Percentiles rank a stretch among this genome's conserved stretches.
Conservation (phyloP, 2,113 vertebrate genomes). For the Lucifuga dentata region DNA sequence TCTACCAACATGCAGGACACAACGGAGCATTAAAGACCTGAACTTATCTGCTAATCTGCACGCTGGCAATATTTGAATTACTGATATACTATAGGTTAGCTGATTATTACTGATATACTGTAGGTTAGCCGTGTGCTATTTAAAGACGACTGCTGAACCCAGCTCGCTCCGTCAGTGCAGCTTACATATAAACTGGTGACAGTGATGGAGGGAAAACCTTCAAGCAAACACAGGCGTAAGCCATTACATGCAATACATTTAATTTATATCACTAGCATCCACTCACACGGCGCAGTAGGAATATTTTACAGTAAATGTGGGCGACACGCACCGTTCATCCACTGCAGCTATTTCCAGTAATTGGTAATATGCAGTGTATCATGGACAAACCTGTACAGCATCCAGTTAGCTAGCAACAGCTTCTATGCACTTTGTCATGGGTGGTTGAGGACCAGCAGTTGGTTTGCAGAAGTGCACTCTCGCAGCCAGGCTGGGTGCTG, state of each 20-base stretch:
- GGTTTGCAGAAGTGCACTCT: background rate
- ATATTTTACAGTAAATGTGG: background rate
- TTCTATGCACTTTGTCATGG: background rate
- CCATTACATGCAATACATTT: background rate
- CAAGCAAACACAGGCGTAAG: background rate
- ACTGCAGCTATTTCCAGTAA: too few relatives aligned
- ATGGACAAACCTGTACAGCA: background rate
- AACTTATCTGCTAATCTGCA: too few relatives aligned
- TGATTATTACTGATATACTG: too few relatives aligned
- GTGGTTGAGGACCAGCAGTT: background rate
- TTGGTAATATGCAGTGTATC: background rate
- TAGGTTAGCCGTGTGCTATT: too few relatives aligned
- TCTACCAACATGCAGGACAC: too few relatives aligned
- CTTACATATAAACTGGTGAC: constrained; percentile 4
- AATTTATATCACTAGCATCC: background rate
- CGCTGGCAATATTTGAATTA: too few relatives aligned
- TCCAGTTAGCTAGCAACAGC: background rate
- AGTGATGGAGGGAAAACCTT: constrained; percentile 14
- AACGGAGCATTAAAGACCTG: too few relatives aligned
- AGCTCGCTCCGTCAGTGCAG: background rate
- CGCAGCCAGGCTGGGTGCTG: background rate
- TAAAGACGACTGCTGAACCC: too few relatives aligned
- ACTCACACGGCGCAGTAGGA: background rate
- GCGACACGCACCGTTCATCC: constrained; percentile 4
- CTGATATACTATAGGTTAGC: too few relatives aligned